These are phyloP conservation scores for Brienomyrus brachyistius DNA, from an alignment of 2,113 vertebrate species.

Conservation along the genomic window DNA sequence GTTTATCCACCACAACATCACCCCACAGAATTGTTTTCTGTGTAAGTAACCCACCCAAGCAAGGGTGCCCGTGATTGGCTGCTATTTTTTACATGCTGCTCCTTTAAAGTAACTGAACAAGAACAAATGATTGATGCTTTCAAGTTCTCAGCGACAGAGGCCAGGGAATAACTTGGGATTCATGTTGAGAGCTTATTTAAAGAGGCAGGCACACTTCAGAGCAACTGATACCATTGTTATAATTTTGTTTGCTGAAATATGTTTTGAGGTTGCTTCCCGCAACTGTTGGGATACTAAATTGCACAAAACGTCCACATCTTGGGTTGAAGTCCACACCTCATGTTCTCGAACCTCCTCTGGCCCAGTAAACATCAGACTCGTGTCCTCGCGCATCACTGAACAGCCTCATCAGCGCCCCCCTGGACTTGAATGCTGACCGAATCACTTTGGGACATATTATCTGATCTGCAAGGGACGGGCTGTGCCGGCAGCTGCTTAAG, in stretches of 20 bases:
- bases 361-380: neutral
- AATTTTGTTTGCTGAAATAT: neutral
- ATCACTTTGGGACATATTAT: neutral
- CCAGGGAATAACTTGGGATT: neutral
- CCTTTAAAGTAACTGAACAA: neutral
- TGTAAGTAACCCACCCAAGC: neutral
- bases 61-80: neutral
- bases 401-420: neutral
- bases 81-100: neutral
- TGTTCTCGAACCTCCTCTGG: neutral
- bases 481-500: neutral
- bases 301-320: neutral
- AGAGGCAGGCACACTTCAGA: neutral
- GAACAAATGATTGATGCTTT: neutral
- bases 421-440: neutral
- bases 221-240: neutral
- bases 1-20: neutral
- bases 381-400: neutral
- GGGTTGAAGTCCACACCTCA: neutral
- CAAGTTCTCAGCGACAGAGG: neutral
- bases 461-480: neutral
- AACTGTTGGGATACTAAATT: neutral
- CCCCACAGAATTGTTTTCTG: slow-evolving; percentile 7
- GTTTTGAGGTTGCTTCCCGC: neutral
- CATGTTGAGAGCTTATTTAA: neutral